Conservation (phyloP, 2,888 invertebrate species). For the Dexiosoma caninum region DNA sequence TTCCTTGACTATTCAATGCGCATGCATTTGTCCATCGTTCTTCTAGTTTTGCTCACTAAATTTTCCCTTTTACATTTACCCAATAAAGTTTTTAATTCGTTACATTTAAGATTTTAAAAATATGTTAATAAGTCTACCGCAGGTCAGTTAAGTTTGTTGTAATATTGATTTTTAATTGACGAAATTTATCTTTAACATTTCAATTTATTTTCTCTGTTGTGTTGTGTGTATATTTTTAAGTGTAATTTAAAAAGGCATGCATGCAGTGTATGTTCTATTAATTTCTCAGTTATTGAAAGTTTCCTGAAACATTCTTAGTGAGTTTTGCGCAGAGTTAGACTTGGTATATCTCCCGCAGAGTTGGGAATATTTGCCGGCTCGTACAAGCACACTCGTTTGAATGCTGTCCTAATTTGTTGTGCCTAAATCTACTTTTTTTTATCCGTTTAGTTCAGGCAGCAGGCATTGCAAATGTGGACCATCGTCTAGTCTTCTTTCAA, state of each 20-base stretch:
- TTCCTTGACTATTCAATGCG: background rate
- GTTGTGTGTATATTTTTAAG: background rate
- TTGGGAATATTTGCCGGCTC: too few species aligned
- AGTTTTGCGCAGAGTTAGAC: too few species aligned
- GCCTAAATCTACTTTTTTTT: too few species aligned
- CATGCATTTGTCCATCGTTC: background rate
- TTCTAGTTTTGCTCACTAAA: conserved; percentile 11
- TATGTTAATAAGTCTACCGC: conserved; percentile 59
- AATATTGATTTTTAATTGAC: conserved; percentile 53
- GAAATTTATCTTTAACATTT: background rate
- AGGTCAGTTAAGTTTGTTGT: conserved; percentile 56
- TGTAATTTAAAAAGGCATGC: background rate
- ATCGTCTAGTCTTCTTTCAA: background rate
- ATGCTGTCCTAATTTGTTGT: too few species aligned
- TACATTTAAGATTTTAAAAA: conserved; percentile 12
- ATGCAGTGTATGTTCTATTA: too few species aligned
- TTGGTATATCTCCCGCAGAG: too few species aligned
- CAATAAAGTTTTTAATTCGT: conserved; percentile 8
- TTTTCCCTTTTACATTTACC: background rate
- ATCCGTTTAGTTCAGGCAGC: background rate
- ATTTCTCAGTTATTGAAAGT: too few species aligned
- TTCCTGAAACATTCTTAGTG: too few species aligned
- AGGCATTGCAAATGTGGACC: too few species aligned
- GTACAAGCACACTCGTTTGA: too few species aligned
- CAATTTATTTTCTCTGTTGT: background rate